Evolutionary conservation across 2,797 vertebrate genomes (phyloP), one percentile per base, ranked within the genome.

Genomic region (Lates japonicus): DNA sequence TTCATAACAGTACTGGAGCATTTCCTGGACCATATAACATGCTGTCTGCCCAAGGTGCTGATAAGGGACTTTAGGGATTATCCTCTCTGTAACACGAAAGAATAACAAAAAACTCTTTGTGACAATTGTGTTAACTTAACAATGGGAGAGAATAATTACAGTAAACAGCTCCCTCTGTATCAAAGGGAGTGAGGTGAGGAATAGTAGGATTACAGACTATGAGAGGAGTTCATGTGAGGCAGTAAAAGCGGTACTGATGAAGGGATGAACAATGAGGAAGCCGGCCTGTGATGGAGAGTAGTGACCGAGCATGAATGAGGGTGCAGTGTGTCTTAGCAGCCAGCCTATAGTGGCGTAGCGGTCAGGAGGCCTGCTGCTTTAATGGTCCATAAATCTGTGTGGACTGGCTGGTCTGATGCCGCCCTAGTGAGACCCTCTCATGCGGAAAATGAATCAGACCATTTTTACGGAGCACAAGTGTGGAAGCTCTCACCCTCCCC

Each of bases 311-410:
- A 84, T 93, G 91, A 92, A 93, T 90, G 92, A 93, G 91, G 90
- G 84, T 84, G 93, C 90, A 87, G 82, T 84, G 90, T 92, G 90
- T 90, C 90, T 92, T 80, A 75, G 84, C 83, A 85, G 91, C 87
- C 86, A 84, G 90, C 85, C 90, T 71, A 85, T 80, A 87, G 92
- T 93, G 93, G 93, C 93, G 93, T 70, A 74, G 92, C 76, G 92
- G 93, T 94, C 92, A 96, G 96, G 96, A 96, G 96, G 95, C 96
- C 96, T 94, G 96, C 96, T 95, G 97, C 90, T 97, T 98, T 99
- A 98, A 98, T 97, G 97, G 97, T 95, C 96, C 96, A 97, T 98
- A 98, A 98, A 98, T 98, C 98, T 97, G 96, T 94, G 95, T 93
- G 96, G 95, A 96, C 96, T 96, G 96, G 92, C 91, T 91, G 91